Base-by-base conservation (phyloP, 2,888 invertebrate genomes). In the Andrena hattorfiana region DNA sequence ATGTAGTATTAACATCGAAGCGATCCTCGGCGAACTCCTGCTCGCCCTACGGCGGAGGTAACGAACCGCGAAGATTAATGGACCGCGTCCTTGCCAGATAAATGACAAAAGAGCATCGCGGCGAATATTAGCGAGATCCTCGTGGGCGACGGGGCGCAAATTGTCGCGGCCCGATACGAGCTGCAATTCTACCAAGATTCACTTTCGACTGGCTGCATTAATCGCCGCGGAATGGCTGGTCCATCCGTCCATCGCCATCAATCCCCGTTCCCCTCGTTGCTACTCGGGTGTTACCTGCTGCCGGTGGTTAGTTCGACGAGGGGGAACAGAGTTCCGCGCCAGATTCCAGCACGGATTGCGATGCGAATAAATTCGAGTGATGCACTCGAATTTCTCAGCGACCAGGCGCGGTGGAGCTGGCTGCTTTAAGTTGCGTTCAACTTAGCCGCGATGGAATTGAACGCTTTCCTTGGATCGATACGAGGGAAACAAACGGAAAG, bases 31-130 rank as follows among this genome's bases (percentile, higher is more conserved):
- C 63, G 35, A 64, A 26, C 59, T 42, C 4, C 48, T 20, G 10
- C 8, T 2, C 48, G n/a, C 28, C 48, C 70, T 30, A 2, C 2
- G 23, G 7, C 71, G 48, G 64, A 20, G 48, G 28, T 71, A 82
- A 81, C 82, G 70, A 75, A 72, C 70, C 82, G 75, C 16, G 62
- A 81, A 81, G 77, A 83, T 83, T 82, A 82, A 83, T 82, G 83
- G 77, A 77, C 54, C 82, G 70, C 56, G 70, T 82, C 30, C 64
- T 54, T 42, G 49, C 35, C 62, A 66, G 76, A 70, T 70, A 82
- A 83, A 72, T 72, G 82, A 70, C 62, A 32, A 76, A 79, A 81
- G 70, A 62, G 51, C 54, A n/a, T n/a, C 66, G 49, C 35, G 16
- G 35, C 35, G 66, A 56, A 81, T 67, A 75, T 82, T 82, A 81